A percentile compares a stretch with the other conserved stretches of the same genome.
phyloP scores from a whole-genome alignment of 2,113 vertebrate species.

The Apteryx owenii region DNA sequence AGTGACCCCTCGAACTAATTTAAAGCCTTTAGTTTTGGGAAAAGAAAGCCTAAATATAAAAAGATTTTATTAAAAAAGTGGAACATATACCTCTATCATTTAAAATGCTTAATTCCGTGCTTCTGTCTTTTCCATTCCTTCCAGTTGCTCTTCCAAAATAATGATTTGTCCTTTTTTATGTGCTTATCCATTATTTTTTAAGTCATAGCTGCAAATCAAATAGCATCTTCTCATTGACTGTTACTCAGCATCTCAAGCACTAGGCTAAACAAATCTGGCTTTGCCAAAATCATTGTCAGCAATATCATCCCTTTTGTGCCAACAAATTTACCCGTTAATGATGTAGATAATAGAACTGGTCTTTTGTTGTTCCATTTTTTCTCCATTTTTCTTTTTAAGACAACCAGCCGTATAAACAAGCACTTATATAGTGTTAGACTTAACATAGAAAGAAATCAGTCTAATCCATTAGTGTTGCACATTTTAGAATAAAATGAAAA shows the following conservation, averaged over 20 bases:
- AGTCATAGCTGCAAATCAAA: conserved; percentile 63
- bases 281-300: conserved; percentile 19
- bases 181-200: conserved; percentile 31
- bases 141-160: not conserved
- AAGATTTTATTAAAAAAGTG: not conserved
- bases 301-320: conserved; percentile 3
- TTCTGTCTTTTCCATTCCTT: not conserved
- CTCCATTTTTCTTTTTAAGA: not conserved
- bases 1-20: not conserved
- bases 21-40: conserved; percentile 2
- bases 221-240: conserved; percentile 26
- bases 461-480: conserved; percentile 23
- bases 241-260: conserved; percentile 9
- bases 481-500: conserved; percentile 9
- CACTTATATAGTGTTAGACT: not conserved
- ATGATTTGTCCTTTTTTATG: conserved; percentile 46
- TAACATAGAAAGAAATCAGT: conserved; percentile 18
- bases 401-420: conserved; percentile 31
- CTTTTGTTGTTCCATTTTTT: not conserved
- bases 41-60: not conserved
- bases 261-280: conserved; percentile 36
- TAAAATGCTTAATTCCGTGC: not conserved
- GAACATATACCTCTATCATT: not conserved
- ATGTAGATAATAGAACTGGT: conserved; percentile 34
- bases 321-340: conserved; percentile 52